These are phyloP conservation scores for Nothoprocta pentlandii DNA, from an alignment of 2,113 vertebrate genomes.

Conservation along the genomic window DNA sequence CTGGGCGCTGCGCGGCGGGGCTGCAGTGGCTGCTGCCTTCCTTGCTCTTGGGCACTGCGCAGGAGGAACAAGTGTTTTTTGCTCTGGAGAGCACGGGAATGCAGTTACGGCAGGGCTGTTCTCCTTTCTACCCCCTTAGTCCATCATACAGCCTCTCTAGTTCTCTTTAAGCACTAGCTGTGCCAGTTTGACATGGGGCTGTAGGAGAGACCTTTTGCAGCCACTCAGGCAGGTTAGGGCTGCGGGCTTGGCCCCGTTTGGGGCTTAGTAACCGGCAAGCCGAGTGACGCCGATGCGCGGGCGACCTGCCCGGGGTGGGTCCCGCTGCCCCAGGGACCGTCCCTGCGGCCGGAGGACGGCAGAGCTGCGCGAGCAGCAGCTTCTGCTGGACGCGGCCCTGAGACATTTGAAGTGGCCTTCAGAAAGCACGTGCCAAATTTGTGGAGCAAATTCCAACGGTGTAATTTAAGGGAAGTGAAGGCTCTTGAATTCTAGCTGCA, in stretches of 20 bases:
- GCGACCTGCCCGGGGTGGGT: not conserved
- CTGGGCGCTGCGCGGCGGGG: no score
- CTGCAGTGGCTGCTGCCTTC: not conserved
- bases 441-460: not conserved
- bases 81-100: not conserved
- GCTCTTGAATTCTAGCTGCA: not conserved
- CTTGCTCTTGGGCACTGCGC: not conserved
- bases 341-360: not conserved
- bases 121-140: not conserved
- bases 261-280: not conserved
- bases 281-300: not conserved
- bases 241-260: no score
- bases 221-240: not conserved
- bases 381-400: not conserved
- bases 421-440: not conserved
- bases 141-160: rapidly evolving
- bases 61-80: not conserved
- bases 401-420: not conserved
- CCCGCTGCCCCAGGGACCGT: not conserved
- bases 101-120: not conserved
- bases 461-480: not conserved
- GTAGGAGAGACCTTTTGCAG: not conserved
- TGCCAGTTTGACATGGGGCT: not conserved
- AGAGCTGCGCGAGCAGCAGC: not conserved
- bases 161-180: not conserved